Percentiles rank a stretch among this genome's conserved stretches.
phyloP scores from a whole-genome alignment of 2,113 vertebrate genomes.

The Sorex araneus region DNA sequence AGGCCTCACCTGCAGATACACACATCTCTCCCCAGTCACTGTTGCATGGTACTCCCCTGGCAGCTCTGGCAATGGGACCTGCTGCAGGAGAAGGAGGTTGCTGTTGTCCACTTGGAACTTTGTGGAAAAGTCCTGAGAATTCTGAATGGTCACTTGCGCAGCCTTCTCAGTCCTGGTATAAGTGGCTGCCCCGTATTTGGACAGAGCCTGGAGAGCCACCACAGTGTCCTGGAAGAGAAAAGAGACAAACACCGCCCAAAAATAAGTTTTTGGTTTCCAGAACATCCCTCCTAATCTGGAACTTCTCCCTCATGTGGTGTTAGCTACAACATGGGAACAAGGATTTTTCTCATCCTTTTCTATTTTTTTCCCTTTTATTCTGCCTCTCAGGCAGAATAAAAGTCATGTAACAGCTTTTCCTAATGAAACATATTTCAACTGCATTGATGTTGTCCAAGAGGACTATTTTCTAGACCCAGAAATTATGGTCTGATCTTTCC shows the following conservation, averaged over 20 bases:
- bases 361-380: neutral
- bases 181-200: slow-evolving; percentile 83
- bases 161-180: slow-evolving; percentile 72
- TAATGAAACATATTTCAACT: neutral
- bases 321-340: too few relatives aligned
- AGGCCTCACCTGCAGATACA: slow-evolving; percentile 89
- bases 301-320: neutral
- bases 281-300: neutral
- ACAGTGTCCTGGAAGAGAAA: slow-evolving; percentile 87
- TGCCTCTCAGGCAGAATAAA: neutral
- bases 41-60: slow-evolving; percentile 86
- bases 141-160: slow-evolving; percentile 74
- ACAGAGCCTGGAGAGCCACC: slow-evolving; percentile 88
- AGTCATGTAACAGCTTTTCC: slow-evolving; percentile 36
- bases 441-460: neutral
- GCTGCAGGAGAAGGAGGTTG: slow-evolving; percentile 94
- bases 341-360: neutral
- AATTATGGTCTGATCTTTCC: neutral
- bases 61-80: slow-evolving; percentile 83
- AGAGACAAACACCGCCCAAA: too few relatives aligned
- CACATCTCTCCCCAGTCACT: slow-evolving; percentile 87
- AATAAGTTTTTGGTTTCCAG: neutral
- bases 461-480: neutral
- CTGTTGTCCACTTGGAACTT: slow-evolving; percentile 89
- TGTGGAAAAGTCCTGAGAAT: slow-evolving; percentile 79